Evolutionary conservation across 2,888 invertebrate genomes (phyloP).

Genomic region (Drosophila robusta): DNA sequence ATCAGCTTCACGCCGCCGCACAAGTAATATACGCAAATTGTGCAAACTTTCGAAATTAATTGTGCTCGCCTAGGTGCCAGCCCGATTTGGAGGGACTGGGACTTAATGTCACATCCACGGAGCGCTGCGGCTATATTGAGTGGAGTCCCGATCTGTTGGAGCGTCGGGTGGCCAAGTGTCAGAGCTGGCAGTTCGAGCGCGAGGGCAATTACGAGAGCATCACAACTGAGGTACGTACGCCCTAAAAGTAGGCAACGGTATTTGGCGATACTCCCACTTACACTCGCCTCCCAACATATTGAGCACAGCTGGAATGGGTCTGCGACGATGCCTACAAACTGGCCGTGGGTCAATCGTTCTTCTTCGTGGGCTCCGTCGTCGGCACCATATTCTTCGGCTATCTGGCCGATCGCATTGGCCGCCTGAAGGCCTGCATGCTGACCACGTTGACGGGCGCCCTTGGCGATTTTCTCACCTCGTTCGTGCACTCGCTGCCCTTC

Average conservation of each 20-base stretch:
- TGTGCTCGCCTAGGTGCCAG: conserved; percentile 65
- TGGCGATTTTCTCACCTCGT: conserved; percentile 86
- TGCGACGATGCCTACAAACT: conserved; percentile 87
- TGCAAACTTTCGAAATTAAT: too few relatives aligned
- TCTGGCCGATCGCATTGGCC: conserved; percentile 86
- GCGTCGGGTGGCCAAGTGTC: conserved; percentile 75
- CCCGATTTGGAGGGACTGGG: conserved; percentile 8
- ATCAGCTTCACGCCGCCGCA: conserved; percentile 86
- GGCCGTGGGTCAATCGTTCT: conserved; percentile 87
- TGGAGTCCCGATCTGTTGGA: conserved; percentile 27
- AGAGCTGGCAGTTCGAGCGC: conserved; percentile 87
- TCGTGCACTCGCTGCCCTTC: conserved; percentile 84
- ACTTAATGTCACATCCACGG: neutral
- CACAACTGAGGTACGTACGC: conserved; percentile 86
- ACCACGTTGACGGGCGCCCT: conserved; percentile 86
- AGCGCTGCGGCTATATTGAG: conserved; percentile 29
- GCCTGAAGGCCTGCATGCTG: conserved; percentile 86
- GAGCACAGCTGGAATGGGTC: conserved; percentile 86
- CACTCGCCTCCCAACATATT: conserved; percentile 45
- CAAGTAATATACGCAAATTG: conserved; percentile 72
- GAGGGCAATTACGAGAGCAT: conserved; percentile 87
- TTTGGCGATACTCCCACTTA: neutral
- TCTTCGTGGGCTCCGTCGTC: conserved; percentile 87
- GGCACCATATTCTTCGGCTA: conserved; percentile 87
- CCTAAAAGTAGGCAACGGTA: conserved; percentile 50